Evolutionary conservation across 53 echinoderm and acorn worm genomes (phyloP).

Genomic region (Arbacia lixula): DNA sequence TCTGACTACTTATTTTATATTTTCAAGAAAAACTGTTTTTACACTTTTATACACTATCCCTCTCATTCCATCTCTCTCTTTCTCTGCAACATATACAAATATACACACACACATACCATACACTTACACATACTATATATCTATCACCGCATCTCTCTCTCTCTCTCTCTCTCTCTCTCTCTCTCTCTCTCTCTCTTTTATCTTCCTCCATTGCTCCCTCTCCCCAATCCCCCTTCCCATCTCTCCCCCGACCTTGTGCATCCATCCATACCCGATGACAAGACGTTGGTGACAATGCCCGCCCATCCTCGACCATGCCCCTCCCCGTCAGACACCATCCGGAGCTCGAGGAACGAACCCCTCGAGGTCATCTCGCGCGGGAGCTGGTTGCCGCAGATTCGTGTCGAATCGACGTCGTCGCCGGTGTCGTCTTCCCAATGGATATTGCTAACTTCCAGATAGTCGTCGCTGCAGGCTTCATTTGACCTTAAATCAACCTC

Average conservation of each 20-base stretch:
- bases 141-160: too few species aligned
- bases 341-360: constrained; percentile 18
- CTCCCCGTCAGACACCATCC: constrained; percentile 7
- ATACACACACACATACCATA: too few species aligned
- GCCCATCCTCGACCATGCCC: constrained; percentile 29
- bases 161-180: too few species aligned
- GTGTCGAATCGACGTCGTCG: background rate
- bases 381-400: constrained; percentile 3
- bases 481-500: constrained; percentile 27
- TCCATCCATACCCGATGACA: constrained; percentile 29
- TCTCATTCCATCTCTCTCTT: too few species aligned
- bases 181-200: too few species aligned
- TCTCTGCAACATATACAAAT: too few species aligned
- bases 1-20: too few species aligned
- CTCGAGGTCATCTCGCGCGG: constrained; percentile 10
- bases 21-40: too few species aligned
- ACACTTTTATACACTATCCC: too few species aligned
- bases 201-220: background rate
- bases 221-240: too few species aligned
- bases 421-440: constrained; percentile 3
- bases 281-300: constrained; percentile 14
- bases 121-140: too few species aligned
- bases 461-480: constrained; percentile 33
- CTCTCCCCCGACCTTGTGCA: too few species aligned
- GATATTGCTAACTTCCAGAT: constrained; percentile 7